phyloP scores from a whole-genome alignment of 2,888 invertebrate species.

The Volucella bombylans region DNA sequence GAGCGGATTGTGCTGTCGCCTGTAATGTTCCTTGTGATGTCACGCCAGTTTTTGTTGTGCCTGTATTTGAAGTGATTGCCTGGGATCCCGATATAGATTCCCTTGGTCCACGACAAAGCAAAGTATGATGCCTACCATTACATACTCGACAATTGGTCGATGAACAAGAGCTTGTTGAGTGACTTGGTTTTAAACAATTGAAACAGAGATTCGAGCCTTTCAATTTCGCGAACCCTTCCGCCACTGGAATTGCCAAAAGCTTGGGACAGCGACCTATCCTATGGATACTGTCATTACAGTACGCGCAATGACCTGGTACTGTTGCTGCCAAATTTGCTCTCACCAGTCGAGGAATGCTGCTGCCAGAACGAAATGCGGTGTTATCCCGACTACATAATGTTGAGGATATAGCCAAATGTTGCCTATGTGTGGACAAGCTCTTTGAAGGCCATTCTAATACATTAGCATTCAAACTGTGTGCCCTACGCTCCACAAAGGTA shows the following conservation, averaged over 20 bases:
- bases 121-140: conserved; percentile 22
- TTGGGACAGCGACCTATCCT: conserved; percentile 24
- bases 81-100: not conserved
- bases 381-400: not conserved
- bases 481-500: conserved; percentile 7
- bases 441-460: conserved; percentile 6
- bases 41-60: not conserved
- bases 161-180: conserved; percentile 22
- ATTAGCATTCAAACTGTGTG: conserved; percentile 13
- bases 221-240: conserved; percentile 16
- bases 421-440: not conserved
- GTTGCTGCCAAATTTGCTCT: not conserved
- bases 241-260: conserved; percentile 36
- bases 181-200: conserved; percentile 41
- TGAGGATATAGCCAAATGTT: not conserved
- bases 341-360: conserved; percentile 5
- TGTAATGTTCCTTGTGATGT: not conserved
- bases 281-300: conserved; percentile 28
- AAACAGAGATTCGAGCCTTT: conserved; percentile 41
- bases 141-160: conserved; percentile 21
- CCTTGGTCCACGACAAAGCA: conserved; percentile 11
- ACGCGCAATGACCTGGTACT: conserved; percentile 17
- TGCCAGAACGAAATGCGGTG: not conserved
- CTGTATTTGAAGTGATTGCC: not conserved
- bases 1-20: not conserved